Evolutionary conservation across 2,888 invertebrate species (phyloP).

Genomic region (Drosophila anomalata): DNA sequence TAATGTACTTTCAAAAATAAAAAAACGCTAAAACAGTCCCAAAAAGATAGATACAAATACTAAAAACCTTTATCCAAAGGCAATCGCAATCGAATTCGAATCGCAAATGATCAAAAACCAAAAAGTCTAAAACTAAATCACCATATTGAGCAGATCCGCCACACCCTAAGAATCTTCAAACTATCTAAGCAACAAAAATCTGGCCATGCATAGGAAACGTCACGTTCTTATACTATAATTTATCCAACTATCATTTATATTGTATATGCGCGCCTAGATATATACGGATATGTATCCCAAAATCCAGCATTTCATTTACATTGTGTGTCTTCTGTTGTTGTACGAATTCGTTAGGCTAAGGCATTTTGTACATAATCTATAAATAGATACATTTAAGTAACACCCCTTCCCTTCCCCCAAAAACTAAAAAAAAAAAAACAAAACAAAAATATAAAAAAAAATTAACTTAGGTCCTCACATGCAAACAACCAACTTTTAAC

Average conservation of each 20-base stretch:
- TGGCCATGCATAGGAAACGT: conserved; percentile 70
- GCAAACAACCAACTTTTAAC: conserved; percentile 61
- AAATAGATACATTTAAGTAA: conserved; percentile 39
- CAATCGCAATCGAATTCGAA: conserved; percentile 73
- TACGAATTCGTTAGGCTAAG: conserved; percentile 70
- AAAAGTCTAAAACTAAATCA: conserved; percentile 53
- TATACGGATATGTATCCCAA: conserved; percentile 16
- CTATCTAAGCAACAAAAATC: conserved; percentile 61
- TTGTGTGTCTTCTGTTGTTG: conserved; percentile 64
- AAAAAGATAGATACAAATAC: conserved; percentile 50
- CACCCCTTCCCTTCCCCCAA: not conserved
- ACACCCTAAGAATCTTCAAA: conserved; percentile 73
- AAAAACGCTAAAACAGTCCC: conserved; percentile 22
- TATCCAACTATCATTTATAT: conserved; percentile 28
- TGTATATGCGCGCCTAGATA: conserved; percentile 12
- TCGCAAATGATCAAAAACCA: conserved; percentile 78
- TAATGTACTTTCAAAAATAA: conserved; percentile 55
- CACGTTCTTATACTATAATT: conserved; percentile 49
- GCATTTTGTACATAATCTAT: conserved; percentile 66
- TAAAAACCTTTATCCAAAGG: conserved; percentile 63
- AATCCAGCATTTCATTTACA: conserved; percentile 52
- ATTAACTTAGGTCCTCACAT: conserved; percentile 20
- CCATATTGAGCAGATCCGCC: conserved; percentile 49
- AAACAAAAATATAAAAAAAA: conserved; percentile 1
- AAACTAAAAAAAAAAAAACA: not conserved